These are phyloP conservation scores for Amphipyra berbera DNA, from an alignment of 2,888 invertebrate genomes.

Conservation along the genomic window DNA sequence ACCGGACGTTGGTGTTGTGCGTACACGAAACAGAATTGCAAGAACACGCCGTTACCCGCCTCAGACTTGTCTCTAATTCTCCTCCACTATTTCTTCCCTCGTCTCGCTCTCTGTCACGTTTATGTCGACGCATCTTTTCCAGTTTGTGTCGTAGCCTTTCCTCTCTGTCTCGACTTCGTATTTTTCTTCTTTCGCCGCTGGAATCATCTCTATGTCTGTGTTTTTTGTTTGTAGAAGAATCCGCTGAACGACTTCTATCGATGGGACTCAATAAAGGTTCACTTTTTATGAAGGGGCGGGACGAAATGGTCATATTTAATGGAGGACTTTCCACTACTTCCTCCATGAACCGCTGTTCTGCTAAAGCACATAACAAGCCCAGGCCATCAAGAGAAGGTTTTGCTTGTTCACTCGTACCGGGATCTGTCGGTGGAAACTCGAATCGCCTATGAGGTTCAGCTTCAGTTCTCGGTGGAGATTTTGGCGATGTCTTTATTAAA, in stretches of 20 bases:
- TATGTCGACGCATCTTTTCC: slow-evolving; percentile 85
- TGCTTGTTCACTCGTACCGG: slow-evolving; percentile 71
- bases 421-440: slow-evolving; percentile 76
- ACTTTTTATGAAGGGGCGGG: slow-evolving; percentile 80
- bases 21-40: slow-evolving; percentile 75
- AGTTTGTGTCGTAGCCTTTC: slow-evolving; percentile 82
- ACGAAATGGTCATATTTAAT: slow-evolving; percentile 63
- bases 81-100: slow-evolving; percentile 74
- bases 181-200: slow-evolving; percentile 79
- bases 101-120: slow-evolving; percentile 79
- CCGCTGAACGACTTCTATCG: slow-evolving; percentile 68
- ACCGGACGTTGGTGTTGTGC: slow-evolving; percentile 79
- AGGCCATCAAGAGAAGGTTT: slow-evolving; percentile 91
- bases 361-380: slow-evolving; percentile 94
- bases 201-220: slow-evolving; percentile 82
- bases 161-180: slow-evolving; percentile 81
- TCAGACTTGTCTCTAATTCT: slow-evolving; percentile 81
- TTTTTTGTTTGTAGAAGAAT: slow-evolving; percentile 70
- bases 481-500: slow-evolving; percentile 83
- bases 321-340: slow-evolving; percentile 90
- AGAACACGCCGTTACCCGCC: slow-evolving; percentile 81
- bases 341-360: slow-evolving; percentile 95
- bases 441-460: slow-evolving; percentile 79
- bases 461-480: slow-evolving; percentile 81
- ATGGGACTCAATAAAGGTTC: slow-evolving; percentile 79